A percentile compares a stretch with the other conserved stretches of the same genome.
Conservation (phyloP, 2,113 vertebrate species). For the Cricetomys ansorgei region DNA sequence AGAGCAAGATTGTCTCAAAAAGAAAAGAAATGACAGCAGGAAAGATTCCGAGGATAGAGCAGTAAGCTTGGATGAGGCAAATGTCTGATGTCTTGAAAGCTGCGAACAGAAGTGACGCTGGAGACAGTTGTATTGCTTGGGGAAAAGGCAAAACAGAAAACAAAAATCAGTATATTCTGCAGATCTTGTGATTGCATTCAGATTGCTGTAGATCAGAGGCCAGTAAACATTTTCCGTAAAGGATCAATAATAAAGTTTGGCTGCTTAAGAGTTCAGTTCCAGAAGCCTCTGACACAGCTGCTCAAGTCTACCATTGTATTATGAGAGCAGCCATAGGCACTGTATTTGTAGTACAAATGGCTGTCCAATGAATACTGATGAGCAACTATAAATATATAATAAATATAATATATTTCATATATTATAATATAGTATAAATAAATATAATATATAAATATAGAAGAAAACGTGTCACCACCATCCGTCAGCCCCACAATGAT, state of each 20-base stretch:
- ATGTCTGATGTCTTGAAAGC: neutral
- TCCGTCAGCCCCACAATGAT: neutral
- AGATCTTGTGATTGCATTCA: neutral
- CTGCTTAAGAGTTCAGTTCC: neutral
- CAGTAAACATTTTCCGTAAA: neutral
- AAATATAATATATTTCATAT: too few species aligned
- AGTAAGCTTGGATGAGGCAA: neutral
- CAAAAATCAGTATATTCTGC: neutral
- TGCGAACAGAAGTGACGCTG: neutral
- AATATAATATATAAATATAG: too few species aligned
- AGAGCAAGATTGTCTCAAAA: neutral
- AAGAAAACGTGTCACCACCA: neutral
- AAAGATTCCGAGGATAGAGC: neutral
- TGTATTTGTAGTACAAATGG: neutral
- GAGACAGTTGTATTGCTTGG: neutral
- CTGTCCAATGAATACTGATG: neutral
- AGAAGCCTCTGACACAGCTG: neutral
- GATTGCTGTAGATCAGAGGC: neutral
- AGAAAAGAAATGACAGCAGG: neutral
- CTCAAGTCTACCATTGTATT: neutral
- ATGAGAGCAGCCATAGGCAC: neutral
- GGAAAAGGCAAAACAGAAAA: neutral
- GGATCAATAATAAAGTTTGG: neutral
- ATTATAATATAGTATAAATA: too few species aligned
- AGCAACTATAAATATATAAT: accelerated